Evolutionary conservation across 2,113 vertebrate genomes (phyloP), one percentile per base, ranked within the genome.

Genomic region (Melanerpes aurifrons): DNA sequence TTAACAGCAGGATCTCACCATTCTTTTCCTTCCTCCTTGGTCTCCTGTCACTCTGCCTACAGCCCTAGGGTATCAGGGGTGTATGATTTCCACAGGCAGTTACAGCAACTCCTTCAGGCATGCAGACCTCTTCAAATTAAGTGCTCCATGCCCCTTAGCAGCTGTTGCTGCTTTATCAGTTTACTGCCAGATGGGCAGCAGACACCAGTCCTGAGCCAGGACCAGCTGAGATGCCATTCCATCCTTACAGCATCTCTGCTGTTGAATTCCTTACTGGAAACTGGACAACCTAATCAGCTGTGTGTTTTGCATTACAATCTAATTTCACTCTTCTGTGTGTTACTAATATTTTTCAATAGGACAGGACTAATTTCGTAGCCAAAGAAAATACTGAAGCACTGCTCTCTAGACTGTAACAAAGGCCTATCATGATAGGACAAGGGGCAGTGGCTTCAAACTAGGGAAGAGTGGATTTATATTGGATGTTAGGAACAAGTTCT

Each of bases 151-250:
- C 64, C 66, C 37, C 63, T 82, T 40, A 56, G 66, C 93, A 97
- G 85, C 94, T 97, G 88, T 79, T 82, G 47, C 62, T 85, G 54
- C 68, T 77, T 73, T 89, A 47, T 92, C 80, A 54, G 31, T 92
- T 94, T 61, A 31, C 66, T 87, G 74, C 64, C 89, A 81, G 18
- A 61, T 47, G 35, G 74, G 28, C 80, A 86, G 73, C 58, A 76
- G 67, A 66, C 86, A 83, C 29, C 67, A 59, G 53, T 40, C 20
- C 45, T 54, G 35, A 93, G 73, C 48, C 57, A 80, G n/a, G 58
- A 59, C 35, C 57, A 81, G 79, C 45, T 9, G 2, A 92, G 53
- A 80, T 69, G 58, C 50, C 35, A 40, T 88, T 92, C 74, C 70
- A 56, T 61, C 37, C 50, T 68, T 58, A 62, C 2, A 72, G 47